These are phyloP conservation scores for Dicentrarchus labrax DNA, from an alignment of 2,113 vertebrate species.

Conservation along the genomic window DNA sequence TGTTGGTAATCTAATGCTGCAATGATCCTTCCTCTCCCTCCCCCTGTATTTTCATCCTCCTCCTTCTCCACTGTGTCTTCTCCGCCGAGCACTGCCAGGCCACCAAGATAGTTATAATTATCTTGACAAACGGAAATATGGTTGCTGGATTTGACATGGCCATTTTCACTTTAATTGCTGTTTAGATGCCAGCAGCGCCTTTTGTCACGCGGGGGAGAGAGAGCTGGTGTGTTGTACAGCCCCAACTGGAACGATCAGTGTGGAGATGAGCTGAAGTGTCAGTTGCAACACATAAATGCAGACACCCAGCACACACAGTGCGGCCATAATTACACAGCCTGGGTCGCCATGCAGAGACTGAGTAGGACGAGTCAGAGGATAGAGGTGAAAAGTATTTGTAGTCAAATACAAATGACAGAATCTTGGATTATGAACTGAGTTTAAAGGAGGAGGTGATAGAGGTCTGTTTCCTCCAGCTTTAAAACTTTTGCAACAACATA, in stretches of 20 bases:
- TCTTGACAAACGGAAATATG: conserved; percentile 57
- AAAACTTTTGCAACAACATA: background rate
- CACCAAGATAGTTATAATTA: conserved; percentile 53
- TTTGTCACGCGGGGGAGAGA: conserved; percentile 34
- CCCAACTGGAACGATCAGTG: conserved; percentile 37
- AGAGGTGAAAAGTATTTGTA: background rate
- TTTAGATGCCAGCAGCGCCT: conserved; percentile 50
- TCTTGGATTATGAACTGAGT: background rate
- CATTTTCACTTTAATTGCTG: conserved; percentile 62
- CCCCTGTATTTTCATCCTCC: conserved; percentile 2
- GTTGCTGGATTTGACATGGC: conserved; percentile 54
- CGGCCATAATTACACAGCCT: conserved; percentile 9
- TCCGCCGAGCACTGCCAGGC: conserved; percentile 11
- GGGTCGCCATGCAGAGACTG: background rate
- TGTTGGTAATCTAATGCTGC: conserved; percentile 34
- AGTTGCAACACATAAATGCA: conserved; percentile 31
- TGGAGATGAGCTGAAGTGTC: conserved; percentile 29
- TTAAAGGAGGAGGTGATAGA: background rate
- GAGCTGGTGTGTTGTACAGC: background rate
- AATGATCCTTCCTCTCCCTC: conserved; percentile 3
- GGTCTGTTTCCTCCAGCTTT: background rate
- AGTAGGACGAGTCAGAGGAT: background rate
- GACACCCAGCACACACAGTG: background rate
- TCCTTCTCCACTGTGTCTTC: conserved; percentile 1
- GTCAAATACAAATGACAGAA: background rate